Percentiles rank a stretch among this genome's conserved stretches.
These are phyloP conservation scores for Cheilosia urbana DNA, from an alignment of 2,888 invertebrate genomes.

Conservation along the genomic window DNA sequence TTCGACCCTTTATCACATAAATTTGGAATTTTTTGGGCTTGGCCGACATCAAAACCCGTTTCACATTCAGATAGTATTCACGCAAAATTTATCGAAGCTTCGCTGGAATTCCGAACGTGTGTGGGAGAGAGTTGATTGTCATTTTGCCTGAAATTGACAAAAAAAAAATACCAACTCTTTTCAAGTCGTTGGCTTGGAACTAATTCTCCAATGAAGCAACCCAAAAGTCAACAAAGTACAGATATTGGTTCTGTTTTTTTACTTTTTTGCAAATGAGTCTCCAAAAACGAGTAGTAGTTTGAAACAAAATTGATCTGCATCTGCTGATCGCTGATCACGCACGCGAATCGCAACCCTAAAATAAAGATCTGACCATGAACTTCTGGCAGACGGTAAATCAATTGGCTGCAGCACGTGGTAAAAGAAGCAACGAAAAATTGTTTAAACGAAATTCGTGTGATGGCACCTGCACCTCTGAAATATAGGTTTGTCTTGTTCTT, in stretches of 20 bases:
- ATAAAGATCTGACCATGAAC: conserved; percentile 39
- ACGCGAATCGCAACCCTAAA: conserved; percentile 9
- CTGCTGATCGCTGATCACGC: conserved; percentile 16
- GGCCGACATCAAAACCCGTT: conserved; percentile 50
- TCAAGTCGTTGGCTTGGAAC: background rate
- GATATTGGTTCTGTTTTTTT: conserved; percentile 15
- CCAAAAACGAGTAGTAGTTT: background rate
- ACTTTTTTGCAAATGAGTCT: background rate
- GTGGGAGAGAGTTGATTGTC: conserved; percentile 33
- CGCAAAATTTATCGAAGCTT: conserved; percentile 56
- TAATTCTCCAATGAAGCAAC: no score
- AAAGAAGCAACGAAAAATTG: background rate
- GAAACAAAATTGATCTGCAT: background rate
- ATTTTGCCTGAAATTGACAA: background rate
- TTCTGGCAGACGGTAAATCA: conserved; percentile 28
- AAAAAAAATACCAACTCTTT: background rate
- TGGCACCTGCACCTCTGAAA: conserved; percentile 39
- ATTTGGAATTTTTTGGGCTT: conserved; percentile 43
- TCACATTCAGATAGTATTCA: conserved; percentile 14
- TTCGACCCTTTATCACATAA: conserved; percentile 26
- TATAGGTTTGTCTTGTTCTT: conserved; percentile 13
- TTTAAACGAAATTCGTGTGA: conserved; percentile 3
- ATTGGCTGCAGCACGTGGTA: conserved; percentile 27
- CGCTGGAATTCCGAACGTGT: conserved; percentile 52
- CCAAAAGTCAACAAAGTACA: background rate